A percentile compares a stretch with the other conserved stretches of the same genome.
These are phyloP conservation scores for Rhabdornis inornatus DNA, from an alignment of 2,113 vertebrate species.

Conservation along the genomic window DNA sequence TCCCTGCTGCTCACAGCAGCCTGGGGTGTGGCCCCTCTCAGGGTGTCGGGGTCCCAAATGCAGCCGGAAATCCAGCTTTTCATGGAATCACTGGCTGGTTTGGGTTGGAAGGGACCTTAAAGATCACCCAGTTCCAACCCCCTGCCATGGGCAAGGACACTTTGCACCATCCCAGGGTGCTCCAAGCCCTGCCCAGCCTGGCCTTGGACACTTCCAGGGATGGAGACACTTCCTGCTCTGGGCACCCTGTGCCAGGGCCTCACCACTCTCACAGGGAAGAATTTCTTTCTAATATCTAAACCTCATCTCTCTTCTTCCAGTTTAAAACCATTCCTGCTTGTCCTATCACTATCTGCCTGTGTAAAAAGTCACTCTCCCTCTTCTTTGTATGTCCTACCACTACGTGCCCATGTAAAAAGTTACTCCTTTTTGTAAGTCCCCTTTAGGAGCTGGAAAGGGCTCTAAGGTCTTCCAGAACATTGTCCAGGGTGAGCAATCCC, in stretches of 20 bases:
- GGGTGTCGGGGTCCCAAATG: not conserved
- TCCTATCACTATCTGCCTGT: not conserved
- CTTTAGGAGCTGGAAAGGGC: not conserved
- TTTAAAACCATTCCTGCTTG: not conserved
- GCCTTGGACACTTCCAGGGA: not conserved
- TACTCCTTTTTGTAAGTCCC: not conserved
- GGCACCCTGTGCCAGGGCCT: not conserved
- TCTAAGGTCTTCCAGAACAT: not conserved
- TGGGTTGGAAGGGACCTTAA: not conserved
- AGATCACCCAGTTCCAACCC: not conserved
- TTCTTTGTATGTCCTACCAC: not conserved
- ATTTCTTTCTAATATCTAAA: not conserved
- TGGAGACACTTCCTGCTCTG: not conserved
- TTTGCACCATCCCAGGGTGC: not conserved
- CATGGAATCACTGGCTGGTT: not conserved
- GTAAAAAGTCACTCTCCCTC: not conserved
- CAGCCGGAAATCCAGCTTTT: not conserved
- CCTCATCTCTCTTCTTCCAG: not conserved
- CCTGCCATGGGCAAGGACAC: not conserved
- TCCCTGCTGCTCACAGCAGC: rapidly evolving
- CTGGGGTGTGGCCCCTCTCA: not conserved
- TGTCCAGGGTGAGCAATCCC: not conserved
- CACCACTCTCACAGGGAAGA: not conserved
- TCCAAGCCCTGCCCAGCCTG: not conserved
- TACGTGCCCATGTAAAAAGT: not conserved